Base-by-base conservation (phyloP, 1,140 invertebrate genomes). In the Helicoverpa armigera region DNA sequence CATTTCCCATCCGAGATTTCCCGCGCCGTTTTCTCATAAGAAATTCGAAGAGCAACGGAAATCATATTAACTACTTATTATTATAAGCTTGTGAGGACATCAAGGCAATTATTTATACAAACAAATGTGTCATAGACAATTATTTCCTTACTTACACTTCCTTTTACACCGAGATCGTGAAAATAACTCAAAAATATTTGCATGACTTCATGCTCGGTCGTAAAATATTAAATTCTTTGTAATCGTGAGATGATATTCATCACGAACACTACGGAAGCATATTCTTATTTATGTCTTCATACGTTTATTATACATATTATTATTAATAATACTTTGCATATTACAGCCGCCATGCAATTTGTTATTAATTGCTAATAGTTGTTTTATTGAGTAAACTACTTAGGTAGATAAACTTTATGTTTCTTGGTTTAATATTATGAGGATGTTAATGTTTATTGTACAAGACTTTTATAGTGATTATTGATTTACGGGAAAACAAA, bases 291-390 rank as follows among this genome's bases (percentile, higher is more conserved):
- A 56, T 75, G 16, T 50, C 29, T 63, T 75, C 18, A 61, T 61
- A 75, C 16, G 14, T 65, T 58, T 65, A 65, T 48, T 16, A 43
- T 65, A 23, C 23, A 23, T 23, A 50, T 67, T 67, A 67, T 67
- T 54, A 53, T 29, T 70, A 14, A 70, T 72, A 72, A 10, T 72
- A 29, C 48, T 70, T 70, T 70, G 67, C 67, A 70, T 70, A 69
- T 51, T 50, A 53, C 14, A 11, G n/a, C 61, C 14, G 35, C 31
- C 13, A 16, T 65, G 61, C 61, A 16, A 65, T n/a, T 43, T 65
- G 29, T 69, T 51, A 5, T 13, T 63, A 65, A 48, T 65, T 65
- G 9, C 5, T 72, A 9, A 13, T 63, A 29, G 3, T 31, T 63
- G 29, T 29, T 31, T 54, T 65, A 16, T 65, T 35, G 35, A 48